Conservation (phyloP, 2,888 invertebrate genomes). For the Synanthedon tipuliformis region DNA sequence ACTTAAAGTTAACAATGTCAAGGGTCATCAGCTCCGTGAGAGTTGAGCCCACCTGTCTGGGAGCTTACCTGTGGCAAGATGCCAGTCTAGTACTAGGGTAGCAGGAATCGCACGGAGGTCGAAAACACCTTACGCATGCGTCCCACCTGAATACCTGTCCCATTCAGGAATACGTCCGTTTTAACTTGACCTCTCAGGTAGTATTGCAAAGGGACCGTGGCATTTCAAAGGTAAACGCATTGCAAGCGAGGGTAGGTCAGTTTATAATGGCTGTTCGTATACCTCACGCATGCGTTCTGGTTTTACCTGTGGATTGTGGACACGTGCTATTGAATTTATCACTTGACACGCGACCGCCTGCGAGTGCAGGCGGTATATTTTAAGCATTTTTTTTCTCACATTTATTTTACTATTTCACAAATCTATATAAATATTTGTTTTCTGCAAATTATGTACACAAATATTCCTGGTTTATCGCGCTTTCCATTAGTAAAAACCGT, state of each 20-base stretch:
- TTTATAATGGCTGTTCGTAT: slow-evolving; percentile 14
- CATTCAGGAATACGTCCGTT: slow-evolving; percentile 19
- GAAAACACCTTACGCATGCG: slow-evolving; percentile 61
- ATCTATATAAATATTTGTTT: no score
- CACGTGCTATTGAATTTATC: slow-evolving; percentile 5
- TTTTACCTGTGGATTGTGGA: slow-evolving; percentile 16
- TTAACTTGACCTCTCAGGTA: slow-evolving; percentile 16
- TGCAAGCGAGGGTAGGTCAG: slow-evolving; percentile 15
- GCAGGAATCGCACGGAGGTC: slow-evolving; percentile 33
- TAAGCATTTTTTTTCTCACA: no score
- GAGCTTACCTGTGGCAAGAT: slow-evolving; percentile 69
- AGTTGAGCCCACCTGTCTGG: slow-evolving; percentile 43
- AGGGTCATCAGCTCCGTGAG: slow-evolving; percentile 44
- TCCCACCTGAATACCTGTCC: slow-evolving; percentile 55
- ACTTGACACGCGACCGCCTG: not conserved
- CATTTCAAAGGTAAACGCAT: not conserved
- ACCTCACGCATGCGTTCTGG: slow-evolving; percentile 29
- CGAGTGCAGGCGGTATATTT: not conserved
- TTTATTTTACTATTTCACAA: no score
- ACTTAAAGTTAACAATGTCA: not conserved
- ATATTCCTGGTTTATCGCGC: no score
- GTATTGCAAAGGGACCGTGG: not conserved
- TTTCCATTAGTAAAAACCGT: no score
- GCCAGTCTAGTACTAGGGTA: slow-evolving; percentile 65
- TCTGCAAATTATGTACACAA: no score